These are phyloP conservation scores for Serinus canaria DNA, from an alignment of 2,113 vertebrate genomes.

Conservation along the genomic window DNA sequence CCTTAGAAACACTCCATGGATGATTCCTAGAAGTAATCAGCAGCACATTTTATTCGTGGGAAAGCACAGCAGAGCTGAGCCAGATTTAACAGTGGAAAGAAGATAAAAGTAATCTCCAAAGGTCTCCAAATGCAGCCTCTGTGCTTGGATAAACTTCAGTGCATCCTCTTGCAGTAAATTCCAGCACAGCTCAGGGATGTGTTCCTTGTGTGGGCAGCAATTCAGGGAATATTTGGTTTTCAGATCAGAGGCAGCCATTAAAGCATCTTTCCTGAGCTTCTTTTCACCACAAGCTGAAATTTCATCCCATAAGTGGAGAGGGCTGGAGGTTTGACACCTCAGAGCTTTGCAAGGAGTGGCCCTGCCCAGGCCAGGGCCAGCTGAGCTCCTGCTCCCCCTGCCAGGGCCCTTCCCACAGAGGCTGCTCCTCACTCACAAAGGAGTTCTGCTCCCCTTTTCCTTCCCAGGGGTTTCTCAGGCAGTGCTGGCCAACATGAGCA, in stretches of 20 bases:
- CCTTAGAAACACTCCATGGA: not conserved
- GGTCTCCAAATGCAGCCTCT: not conserved
- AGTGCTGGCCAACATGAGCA: not conserved
- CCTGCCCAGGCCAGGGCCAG: not conserved
- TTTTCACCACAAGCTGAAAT: not conserved
- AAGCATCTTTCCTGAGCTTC: not conserved
- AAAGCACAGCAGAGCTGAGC: not conserved
- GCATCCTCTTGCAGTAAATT: not conserved
- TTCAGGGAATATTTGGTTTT: not conserved
- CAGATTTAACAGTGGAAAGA: not conserved
- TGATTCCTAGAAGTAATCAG: not conserved
- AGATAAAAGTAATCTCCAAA: slow-evolving; percentile 20
- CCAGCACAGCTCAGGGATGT: not conserved
- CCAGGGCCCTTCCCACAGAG: not conserved
- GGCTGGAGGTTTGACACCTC: not conserved
- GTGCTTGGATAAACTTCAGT: not conserved
- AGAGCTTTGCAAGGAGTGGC: not conserved
- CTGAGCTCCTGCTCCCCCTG: not conserved
- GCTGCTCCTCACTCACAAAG: not conserved
- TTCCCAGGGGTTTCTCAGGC: slow-evolving; percentile 1
- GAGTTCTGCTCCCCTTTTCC: not conserved
- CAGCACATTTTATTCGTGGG: not conserved
- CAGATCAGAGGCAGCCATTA: not conserved
- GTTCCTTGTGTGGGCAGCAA: not conserved
- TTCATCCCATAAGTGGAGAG: not conserved